These are phyloP conservation scores for Taurulus bubalis DNA, from an alignment of 2,113 vertebrate species.

Conservation along the genomic window DNA sequence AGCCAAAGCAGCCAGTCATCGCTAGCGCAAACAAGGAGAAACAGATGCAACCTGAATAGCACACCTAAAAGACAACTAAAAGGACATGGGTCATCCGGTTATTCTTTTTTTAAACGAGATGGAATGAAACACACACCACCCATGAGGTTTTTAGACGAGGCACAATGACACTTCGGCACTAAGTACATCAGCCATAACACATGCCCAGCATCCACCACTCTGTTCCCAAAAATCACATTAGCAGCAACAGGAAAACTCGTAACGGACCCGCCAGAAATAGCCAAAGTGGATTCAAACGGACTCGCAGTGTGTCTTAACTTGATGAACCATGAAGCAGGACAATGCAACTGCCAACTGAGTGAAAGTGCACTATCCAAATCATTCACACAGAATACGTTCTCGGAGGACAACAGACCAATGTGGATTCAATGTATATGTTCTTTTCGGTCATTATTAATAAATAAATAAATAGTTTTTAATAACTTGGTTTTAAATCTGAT, in stretches of 20 bases:
- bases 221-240: not conserved
- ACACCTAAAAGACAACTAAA: not conserved
- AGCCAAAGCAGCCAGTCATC: no score
- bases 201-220: not conserved
- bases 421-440: not conserved
- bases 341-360: not conserved
- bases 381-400: no score
- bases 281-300: constrained; percentile 2
- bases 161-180: constrained; percentile 13
- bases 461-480: not conserved
- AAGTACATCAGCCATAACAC: not conserved
- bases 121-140: constrained; percentile 9
- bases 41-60: not conserved
- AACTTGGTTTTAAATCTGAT: not conserved
- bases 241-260: not conserved
- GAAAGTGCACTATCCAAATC: not conserved
- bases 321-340: not conserved
- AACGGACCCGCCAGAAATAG: not conserved
- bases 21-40: not conserved
- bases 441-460: not conserved
- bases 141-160: not conserved
- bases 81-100: not conserved
- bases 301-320: not conserved
- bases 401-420: not conserved
- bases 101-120: not conserved